Evolutionary conservation across 2,888 invertebrate species (phyloP).

Genomic region (Epirrita christyi): DNA sequence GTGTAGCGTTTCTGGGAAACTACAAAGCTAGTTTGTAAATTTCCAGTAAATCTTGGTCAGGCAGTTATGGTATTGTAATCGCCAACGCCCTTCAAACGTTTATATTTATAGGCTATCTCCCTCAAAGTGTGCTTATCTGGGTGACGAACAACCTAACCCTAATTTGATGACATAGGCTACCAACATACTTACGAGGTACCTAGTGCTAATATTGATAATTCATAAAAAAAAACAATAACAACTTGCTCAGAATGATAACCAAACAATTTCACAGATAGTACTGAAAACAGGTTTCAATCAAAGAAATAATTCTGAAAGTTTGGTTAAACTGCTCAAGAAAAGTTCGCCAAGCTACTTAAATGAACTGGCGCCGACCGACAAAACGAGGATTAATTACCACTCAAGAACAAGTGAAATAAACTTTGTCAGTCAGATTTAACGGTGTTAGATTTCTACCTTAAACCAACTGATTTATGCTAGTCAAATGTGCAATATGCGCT

Average conservation of each 20-base stretch:
- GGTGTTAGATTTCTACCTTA: not conserved
- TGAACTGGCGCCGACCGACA: slow-evolving; percentile 26
- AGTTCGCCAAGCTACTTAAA: slow-evolving; percentile 44
- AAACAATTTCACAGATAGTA: not conserved
- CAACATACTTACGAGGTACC: too few species aligned
- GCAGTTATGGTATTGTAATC: too few species aligned
- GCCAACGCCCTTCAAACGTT: too few species aligned
- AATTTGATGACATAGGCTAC: too few species aligned
- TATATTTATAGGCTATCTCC: too few species aligned
- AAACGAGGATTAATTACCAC: slow-evolving; percentile 49
- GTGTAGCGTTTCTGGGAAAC: too few species aligned
- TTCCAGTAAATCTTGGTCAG: too few species aligned
- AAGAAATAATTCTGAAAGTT: slow-evolving; percentile 48
- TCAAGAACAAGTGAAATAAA: slow-evolving; percentile 43
- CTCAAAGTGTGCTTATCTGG: too few species aligned
- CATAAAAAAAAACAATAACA: too few species aligned
- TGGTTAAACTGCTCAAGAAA: slow-evolving; percentile 49
- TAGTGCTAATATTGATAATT: too few species aligned
- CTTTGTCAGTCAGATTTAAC: slow-evolving; percentile 25
- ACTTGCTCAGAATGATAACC: not conserved
- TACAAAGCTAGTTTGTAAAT: too few species aligned
- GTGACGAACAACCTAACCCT: too few species aligned
- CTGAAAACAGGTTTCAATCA: slow-evolving; percentile 36
- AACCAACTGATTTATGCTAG: not conserved
- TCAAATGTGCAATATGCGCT: not conserved